phyloP scores from a whole-genome alignment of 2,113 vertebrate species.

The Cygnus buccinator region DNA sequence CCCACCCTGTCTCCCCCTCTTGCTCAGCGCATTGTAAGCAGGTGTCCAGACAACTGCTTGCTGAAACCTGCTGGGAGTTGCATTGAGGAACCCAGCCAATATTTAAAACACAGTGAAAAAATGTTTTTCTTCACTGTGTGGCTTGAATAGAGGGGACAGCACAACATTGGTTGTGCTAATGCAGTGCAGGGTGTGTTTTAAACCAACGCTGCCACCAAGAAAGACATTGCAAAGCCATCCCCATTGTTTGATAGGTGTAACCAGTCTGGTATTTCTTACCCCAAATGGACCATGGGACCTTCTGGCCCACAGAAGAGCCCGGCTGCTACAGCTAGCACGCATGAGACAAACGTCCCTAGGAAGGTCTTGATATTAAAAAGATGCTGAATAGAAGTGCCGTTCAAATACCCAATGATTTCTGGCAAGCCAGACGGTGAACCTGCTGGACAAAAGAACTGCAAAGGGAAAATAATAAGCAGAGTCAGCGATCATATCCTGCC shows the following conservation, averaged over 20 bases:
- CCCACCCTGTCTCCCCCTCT: not conserved
- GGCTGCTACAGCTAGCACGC: conserved; percentile 46
- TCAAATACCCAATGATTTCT: conserved; percentile 64
- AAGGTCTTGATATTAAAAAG: conserved; percentile 65
- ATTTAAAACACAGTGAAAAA: not conserved
- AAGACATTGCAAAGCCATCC: not conserved
- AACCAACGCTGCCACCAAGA: not conserved
- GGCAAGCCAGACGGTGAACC: conserved; percentile 28
- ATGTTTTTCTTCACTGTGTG: not conserved
- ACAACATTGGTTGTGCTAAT: not conserved
- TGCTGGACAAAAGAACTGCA: conserved; percentile 54
- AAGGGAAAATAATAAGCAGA: not conserved
- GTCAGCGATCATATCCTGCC: not conserved
- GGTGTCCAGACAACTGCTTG: not conserved
- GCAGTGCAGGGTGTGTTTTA: not conserved
- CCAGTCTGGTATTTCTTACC: conserved; percentile 19
- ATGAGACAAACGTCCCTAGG: conserved; percentile 45
- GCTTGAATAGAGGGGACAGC: not conserved
- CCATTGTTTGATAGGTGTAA: not conserved
- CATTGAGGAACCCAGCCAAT: not conserved
- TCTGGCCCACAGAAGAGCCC: conserved; percentile 61
- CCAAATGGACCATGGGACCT: conserved; percentile 59
- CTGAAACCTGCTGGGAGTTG: accelerated
- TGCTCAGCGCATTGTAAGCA: not conserved
- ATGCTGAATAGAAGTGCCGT: conserved; percentile 48